Percentiles rank a stretch among this genome's conserved stretches.
phyloP scores from a whole-genome alignment of 2,113 vertebrate species.

The Crotalus viridis region DNA sequence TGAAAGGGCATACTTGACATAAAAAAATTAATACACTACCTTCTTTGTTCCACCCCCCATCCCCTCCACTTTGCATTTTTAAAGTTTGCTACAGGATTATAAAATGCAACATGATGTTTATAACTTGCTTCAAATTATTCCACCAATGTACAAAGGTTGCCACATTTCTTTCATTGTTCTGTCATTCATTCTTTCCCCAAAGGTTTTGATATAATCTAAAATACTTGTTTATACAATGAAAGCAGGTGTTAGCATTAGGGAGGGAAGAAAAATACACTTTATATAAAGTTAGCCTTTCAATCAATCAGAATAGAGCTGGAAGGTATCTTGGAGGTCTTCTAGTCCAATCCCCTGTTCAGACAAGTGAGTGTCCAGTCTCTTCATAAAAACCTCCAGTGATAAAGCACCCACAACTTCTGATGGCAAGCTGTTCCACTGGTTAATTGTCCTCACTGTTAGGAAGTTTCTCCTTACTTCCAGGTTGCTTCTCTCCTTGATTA shows the following conservation, averaged over 20 bases:
- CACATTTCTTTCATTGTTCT: neutral
- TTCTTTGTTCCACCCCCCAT: neutral
- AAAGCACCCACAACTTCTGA: too few relatives aligned
- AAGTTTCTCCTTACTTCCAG: too few relatives aligned
- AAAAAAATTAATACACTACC: neutral
- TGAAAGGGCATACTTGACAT: neutral
- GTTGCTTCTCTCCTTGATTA: too few relatives aligned
- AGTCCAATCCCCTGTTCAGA: too few relatives aligned
- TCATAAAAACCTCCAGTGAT: too few relatives aligned
- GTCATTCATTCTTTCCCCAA: neutral
- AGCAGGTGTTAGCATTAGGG: neutral
- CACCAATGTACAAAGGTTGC: neutral
- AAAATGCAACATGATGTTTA: neutral
- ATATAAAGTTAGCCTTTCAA: neutral
- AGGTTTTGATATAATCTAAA: neutral
- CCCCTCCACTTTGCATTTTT: neutral
- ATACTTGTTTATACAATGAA: neutral
- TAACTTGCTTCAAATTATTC: neutral
- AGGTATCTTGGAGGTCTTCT: too few relatives aligned
- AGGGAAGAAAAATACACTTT: neutral
- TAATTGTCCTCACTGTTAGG: too few relatives aligned
- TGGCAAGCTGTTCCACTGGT: too few relatives aligned
- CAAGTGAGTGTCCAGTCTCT: too few relatives aligned
- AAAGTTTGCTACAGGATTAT: neutral
- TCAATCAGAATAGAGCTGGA: too few relatives aligned